Evolutionary conservation across 2,113 vertebrate genomes (phyloP).

Genomic region (Cnemophilus loriae): DNA sequence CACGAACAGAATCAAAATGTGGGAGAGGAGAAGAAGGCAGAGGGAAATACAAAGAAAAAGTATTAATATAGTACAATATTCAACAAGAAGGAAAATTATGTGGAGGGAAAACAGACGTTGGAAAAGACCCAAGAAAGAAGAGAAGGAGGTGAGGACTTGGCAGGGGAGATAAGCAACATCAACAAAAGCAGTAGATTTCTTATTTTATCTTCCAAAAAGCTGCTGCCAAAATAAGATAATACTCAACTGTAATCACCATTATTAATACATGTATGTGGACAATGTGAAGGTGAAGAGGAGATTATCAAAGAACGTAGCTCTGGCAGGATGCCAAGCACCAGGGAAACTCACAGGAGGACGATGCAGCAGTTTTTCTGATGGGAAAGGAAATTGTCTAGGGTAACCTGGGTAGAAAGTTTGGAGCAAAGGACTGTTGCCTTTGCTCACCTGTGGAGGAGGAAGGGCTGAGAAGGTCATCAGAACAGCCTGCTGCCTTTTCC

Average conservation of each 20-base stretch:
- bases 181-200: background rate
- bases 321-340: background rate
- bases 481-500: background rate
- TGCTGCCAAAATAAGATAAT: slow-evolving; percentile 23
- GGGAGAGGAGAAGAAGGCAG: background rate
- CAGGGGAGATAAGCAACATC: background rate
- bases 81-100: background rate
- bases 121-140: slow-evolving; percentile 20
- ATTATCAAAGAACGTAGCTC: background rate
- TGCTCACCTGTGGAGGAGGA: background rate
- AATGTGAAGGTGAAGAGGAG: background rate
- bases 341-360: rapidly evolving
- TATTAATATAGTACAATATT: background rate
- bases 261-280: background rate
- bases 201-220: background rate
- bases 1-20: background rate
- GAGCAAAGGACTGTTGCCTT: background rate
- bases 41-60: background rate
- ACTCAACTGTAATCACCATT: background rate
- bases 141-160: background rate
- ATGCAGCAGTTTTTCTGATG: background rate
- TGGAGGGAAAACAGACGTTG: background rate
- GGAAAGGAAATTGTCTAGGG: background rate
- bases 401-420: background rate
- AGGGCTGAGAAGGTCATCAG: background rate